Conservation (phyloP, 2,797 vertebrate species). For the Crenuchus spilurus region DNA sequence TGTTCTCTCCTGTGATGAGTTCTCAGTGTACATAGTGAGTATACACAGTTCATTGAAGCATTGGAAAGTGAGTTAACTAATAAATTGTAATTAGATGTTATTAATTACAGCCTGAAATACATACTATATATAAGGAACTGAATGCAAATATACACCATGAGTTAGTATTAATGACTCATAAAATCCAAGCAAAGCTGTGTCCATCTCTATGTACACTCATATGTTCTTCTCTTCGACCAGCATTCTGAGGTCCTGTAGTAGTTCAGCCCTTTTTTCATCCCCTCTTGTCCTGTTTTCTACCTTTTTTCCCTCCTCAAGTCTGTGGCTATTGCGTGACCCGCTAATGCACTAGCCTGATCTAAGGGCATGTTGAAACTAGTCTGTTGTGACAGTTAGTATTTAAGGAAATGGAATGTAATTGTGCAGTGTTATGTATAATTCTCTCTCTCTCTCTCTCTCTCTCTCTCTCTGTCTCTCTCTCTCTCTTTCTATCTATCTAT, state of each 20-base stretch:
- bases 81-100: no score
- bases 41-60: neutral
- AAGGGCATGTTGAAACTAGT: slow-evolving; percentile 61
- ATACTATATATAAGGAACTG: no score
- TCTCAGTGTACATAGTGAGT: neutral
- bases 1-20: slow-evolving; percentile 24
- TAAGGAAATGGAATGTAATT: slow-evolving; percentile 69
- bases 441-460: neutral
- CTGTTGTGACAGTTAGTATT: slow-evolving; percentile 75
- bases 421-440: slow-evolving; percentile 57
- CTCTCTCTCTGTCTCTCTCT: slow-evolving; percentile 25
- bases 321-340: slow-evolving; percentile 56
- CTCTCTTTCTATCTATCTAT: slow-evolving; percentile 18
- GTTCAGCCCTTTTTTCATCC: neutral
- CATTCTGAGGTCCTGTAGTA: neutral
- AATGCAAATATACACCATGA: no score
- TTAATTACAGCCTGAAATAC: no score
- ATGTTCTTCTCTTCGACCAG: neutral
- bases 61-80: neutral
- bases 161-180: no score
- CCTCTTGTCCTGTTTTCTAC: neutral
- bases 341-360: slow-evolving; percentile 57
- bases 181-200: neutral
- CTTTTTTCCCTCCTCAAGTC: neutral
- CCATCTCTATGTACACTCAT: neutral